Base-by-base conservation (phyloP, 2,113 vertebrate genomes). In the Laticauda laticaudata region DNA sequence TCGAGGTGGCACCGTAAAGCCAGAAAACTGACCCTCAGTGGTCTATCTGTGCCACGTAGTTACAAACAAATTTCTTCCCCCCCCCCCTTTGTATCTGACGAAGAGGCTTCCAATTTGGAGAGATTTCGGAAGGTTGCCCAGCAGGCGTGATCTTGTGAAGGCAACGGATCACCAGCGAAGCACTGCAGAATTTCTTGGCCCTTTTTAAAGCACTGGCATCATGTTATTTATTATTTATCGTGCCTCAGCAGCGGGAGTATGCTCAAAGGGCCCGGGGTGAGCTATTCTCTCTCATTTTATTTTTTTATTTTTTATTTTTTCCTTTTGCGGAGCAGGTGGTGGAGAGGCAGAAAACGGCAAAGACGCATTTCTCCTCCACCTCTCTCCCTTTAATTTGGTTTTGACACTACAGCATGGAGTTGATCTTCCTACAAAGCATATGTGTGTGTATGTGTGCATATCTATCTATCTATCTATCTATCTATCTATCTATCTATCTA, bases 191-290 rank as follows among this genome's bases (percentile, higher is more conserved):
- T 89, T 93, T 94, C 81, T 81, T 91, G 92, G 92, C 95, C 59
- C 92, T 91, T 91, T 45, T 93, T 61, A 61, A 61, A 93, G 34
- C 54, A 90, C 91, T 24, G 39, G 85, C 7, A 1, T 91, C 89
- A 87, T 69, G 4, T 53, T 94, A 24, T 95, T 94, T 90, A 95
- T 96, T 95, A 95, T 94, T 95, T 94, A 96, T 94, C 87, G 39
- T 34, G 88, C 75, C 87, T 86, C 45, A 12, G 69, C 89, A 3
- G 94, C 90, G 1, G 0, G 59, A 94, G 93, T 8, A 2, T 85
- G 88, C 94, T 89, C 91, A 93, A 87, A 64, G 53, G 1, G n/a
- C 23, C 90, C 56, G 69, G 87, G 90, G 88, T 53, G 51, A 64
- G 55, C 12, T 43, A 39, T n/a, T 87, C 54, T 54, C 12, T 61